Conservation (phyloP, 2,113 vertebrate species). For the Riparia riparia region DNA sequence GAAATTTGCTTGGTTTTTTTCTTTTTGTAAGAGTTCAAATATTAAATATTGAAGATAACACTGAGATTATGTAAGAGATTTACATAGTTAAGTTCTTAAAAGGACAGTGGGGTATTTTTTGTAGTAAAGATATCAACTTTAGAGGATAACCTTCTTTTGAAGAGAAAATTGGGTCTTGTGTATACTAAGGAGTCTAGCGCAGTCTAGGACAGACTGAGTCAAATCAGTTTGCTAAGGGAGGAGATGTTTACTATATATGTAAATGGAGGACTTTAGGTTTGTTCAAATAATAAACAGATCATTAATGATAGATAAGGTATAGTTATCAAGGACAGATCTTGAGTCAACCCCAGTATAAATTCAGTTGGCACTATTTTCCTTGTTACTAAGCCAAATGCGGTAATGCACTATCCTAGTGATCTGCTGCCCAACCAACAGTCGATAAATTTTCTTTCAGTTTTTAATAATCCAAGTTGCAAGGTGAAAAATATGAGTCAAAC, state of each 20-base stretch:
- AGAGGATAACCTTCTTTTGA: neutral
- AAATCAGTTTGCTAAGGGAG: conserved; percentile 17
- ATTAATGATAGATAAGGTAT: conserved; percentile 42
- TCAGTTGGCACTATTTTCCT: neutral
- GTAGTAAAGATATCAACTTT: neutral
- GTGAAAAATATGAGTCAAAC: neutral
- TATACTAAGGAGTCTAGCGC: neutral
- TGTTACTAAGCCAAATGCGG: neutral
- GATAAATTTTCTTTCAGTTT: neutral
- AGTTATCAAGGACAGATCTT: conserved; percentile 54
- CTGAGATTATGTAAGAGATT: neutral
- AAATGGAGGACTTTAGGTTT: conserved; percentile 44
- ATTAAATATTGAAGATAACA: neutral
- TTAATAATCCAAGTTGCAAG: neutral
- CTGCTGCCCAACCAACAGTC: neutral
- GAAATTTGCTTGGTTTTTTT: neutral
- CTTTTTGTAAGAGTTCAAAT: neutral
- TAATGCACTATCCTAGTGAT: neutral
- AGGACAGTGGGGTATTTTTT: neutral
- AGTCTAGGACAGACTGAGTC: conserved; percentile 4
- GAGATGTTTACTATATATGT: conserved; percentile 23
- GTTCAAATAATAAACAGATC: conserved; percentile 47
- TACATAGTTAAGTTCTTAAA: neutral
- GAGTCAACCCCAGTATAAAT: conserved; percentile 6
- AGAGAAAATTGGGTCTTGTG: neutral